Base-by-base conservation (phyloP, 92 coral and sea anemone species). In the Porites lobata region DNA sequence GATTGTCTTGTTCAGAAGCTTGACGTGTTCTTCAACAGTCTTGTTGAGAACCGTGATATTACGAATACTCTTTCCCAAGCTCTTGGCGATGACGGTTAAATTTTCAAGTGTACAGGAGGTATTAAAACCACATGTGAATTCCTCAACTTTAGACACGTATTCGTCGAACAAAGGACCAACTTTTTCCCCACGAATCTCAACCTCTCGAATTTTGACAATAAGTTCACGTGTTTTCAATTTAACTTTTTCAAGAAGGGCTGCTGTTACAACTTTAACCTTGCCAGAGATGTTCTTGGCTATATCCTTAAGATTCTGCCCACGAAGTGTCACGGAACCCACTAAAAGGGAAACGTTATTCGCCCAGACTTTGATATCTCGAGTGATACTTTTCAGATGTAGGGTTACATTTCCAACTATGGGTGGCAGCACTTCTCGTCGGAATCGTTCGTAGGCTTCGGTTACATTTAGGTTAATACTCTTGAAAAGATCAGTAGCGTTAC, bases 151-250 rank as follows among this genome's bases (percentile, higher is more conserved):
- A 21, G 79, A 50, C 90, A 91, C 70, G 83, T 79, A 85, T 65
- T 89, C 84, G 73, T 95, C 98, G 54, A 85, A 77, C 80, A 95
- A 64, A 7, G 92, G 95, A 18, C 98, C 96, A 43, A 95, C 76
- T 59, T 91, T 93, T 86, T 88, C 85, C 61, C 87, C 83, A 52
- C 95, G 96, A 89, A 95, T 76, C 71, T 93, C 95, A 15, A 91
- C 66, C 19, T 90, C 94, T 51, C 98, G 92, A 54, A 95, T 56
- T 77, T 91, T 93, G 58, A 68, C 65, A 18, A 87, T 78, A 26
- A 85, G 81, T 76, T 91, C 92, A 50, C 83, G 88, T 43, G 89
- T 20, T 65, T 95, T 93, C 43, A 86, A 11, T 47, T 87, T 80
- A 17, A 87, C 82, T 22, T 78, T 91, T 64, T 69, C 76, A 68